phyloP scores from a whole-genome alignment of 2,113 vertebrate species.

The Seriola quinqueradiata region DNA sequence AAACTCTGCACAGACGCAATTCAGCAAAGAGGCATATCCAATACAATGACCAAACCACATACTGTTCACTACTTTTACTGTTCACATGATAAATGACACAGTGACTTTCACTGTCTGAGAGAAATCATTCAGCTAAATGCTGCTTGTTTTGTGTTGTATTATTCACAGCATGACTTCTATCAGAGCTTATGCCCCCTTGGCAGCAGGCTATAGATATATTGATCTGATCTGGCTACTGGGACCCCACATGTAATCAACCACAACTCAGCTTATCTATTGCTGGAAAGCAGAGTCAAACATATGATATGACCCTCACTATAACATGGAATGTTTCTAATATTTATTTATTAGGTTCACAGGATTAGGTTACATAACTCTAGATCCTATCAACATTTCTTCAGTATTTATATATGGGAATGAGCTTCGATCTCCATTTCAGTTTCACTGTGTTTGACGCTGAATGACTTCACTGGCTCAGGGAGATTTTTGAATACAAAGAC shows the following conservation, averaged over 20 bases:
- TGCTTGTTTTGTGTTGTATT: slow-evolving; percentile 22
- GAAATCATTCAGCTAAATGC: slow-evolving; percentile 9
- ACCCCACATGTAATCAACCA: slow-evolving; percentile 10
- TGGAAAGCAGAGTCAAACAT: slow-evolving; percentile 4
- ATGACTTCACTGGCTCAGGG: neutral
- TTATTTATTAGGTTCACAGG: too few species aligned
- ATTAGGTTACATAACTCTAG: neutral
- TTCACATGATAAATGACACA: neutral
- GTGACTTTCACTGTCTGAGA: neutral
- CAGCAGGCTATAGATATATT: slow-evolving; percentile 24
- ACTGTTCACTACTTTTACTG: neutral
- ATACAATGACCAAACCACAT: neutral
- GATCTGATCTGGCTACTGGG: slow-evolving; percentile 8
- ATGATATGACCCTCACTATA: slow-evolving; percentile 6
- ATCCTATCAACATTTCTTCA: slow-evolving; percentile 23
- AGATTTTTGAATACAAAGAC: neutral
- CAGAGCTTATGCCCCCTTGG: slow-evolving; percentile 8
- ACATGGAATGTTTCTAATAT: too few species aligned
- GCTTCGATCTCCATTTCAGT: slow-evolving; percentile 20
- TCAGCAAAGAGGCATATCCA: neutral
- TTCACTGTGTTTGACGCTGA: slow-evolving; percentile 16
- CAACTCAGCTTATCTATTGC: slow-evolving; percentile 15
- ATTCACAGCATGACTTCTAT: slow-evolving; percentile 27
- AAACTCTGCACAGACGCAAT: neutral
- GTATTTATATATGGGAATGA: neutral